These are phyloP conservation scores for Papilio protenor DNA, from an alignment of 2,888 invertebrate genomes.

Conservation along the genomic window DNA sequence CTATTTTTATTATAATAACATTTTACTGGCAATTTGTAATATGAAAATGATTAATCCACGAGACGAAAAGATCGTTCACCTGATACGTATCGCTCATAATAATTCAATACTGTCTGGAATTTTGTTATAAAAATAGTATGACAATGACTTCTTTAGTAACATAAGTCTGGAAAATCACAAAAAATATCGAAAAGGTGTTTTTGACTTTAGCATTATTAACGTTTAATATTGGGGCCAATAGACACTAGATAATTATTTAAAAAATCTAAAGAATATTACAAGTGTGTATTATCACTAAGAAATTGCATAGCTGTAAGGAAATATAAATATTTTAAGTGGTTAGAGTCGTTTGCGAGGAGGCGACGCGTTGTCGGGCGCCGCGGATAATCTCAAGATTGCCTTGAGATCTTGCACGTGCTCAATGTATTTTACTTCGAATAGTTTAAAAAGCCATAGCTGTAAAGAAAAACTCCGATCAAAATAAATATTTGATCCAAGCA, in stretches of 20 bases:
- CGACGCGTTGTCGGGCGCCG: conserved; percentile 48
- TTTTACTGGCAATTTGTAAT: not conserved
- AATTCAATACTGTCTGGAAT: not conserved
- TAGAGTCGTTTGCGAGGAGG: conserved; percentile 42
- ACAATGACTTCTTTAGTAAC: not conserved
- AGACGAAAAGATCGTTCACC: conserved; percentile 9
- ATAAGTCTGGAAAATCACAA: not conserved
- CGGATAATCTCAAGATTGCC: conserved; percentile 44
- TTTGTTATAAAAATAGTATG: not conserved
- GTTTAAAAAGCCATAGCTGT: not conserved
- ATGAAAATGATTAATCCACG: conserved; percentile 1
- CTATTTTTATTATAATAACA: not conserved
- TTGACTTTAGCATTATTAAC: not conserved
- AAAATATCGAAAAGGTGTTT: not conserved
- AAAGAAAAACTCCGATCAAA: not conserved
- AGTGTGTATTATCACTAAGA: not conserved
- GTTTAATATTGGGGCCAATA: not conserved
- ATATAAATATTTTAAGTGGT: conserved; percentile 15
- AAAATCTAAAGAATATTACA: not conserved
- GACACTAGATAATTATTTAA: not conserved
- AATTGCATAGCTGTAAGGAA: conserved; percentile 6
- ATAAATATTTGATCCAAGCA: not conserved
- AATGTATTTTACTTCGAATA: not conserved
- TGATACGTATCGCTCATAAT: not conserved
- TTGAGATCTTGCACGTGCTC: conserved; percentile 1